phyloP scores from a whole-genome alignment of 2,888 invertebrate genomes.

The Chorisops tibialis region DNA sequence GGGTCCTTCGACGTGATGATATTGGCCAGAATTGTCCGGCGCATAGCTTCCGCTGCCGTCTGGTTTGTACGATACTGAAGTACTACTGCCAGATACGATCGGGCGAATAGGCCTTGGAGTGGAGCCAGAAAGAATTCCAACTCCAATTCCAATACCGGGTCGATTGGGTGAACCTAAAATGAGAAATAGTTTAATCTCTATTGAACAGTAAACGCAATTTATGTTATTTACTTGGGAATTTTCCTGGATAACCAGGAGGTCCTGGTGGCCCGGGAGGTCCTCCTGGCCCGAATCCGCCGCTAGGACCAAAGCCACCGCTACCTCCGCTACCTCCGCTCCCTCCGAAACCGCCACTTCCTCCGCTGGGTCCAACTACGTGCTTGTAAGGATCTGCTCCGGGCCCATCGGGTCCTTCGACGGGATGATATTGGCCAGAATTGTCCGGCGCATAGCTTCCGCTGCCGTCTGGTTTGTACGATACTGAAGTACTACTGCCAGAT shows the following conservation, averaged over 20 bases:
- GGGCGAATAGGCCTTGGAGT: not conserved
- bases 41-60: slow-evolving; percentile 19
- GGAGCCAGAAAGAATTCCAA: not conserved
- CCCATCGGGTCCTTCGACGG: slow-evolving; percentile 4
- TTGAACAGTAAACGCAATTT: too few species aligned
- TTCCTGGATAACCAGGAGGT: slow-evolving; percentile 35
- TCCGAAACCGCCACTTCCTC: slow-evolving; percentile 35
- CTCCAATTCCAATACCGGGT: not conserved
- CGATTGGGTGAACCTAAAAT: not conserved
- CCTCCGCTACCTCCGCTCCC: slow-evolving; percentile 31
- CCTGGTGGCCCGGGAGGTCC: slow-evolving; percentile 39
- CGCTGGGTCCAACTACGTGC: slow-evolving; percentile 31
- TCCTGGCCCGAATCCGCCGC: slow-evolving; percentile 19
- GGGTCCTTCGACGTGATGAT: slow-evolving; percentile 28
- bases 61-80: not conserved
- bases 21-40: slow-evolving; percentile 30
- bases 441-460: slow-evolving; percentile 27
- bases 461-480: slow-evolving; percentile 7
- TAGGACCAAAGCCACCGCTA: slow-evolving; percentile 30
- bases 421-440: slow-evolving; percentile 29
- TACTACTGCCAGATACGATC: not conserved
- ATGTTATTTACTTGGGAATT: slow-evolving; percentile 1
- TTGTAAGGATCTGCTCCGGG: not conserved
- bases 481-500: slow-evolving; percentile 36
- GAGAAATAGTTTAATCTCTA: too few species aligned